phyloP scores from a whole-genome alignment of 2,113 vertebrate genomes.

The Nothobranchius furzeri region DNA sequence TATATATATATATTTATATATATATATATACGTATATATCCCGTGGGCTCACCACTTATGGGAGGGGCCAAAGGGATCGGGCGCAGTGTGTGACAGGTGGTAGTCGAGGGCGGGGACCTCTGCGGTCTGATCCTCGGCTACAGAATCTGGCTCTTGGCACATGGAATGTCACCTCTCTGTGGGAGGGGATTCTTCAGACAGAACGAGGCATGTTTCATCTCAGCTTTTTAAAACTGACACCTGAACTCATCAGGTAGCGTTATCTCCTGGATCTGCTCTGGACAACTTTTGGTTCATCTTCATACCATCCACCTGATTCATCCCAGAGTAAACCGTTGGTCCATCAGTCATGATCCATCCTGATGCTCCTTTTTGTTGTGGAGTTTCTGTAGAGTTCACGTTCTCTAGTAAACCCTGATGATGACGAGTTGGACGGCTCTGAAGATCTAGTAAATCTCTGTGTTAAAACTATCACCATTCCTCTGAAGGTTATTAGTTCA shows the following conservation, averaged over 20 bases:
- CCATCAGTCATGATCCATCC: neutral
- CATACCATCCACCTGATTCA: neutral
- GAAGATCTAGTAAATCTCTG: slow-evolving; percentile 20
- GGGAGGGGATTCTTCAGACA: slow-evolving; percentile 37
- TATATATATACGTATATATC: no score
- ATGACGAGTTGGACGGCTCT: slow-evolving; percentile 16
- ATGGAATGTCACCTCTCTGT: neutral
- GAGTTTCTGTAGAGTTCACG: slow-evolving; percentile 2
- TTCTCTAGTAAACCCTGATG: slow-evolving; percentile 32
- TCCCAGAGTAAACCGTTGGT: no score
- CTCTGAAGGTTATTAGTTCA: slow-evolving; percentile 34
- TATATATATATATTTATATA: no score
- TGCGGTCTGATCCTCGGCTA: no score
- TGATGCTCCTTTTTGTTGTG: slow-evolving; percentile 6
- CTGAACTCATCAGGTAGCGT: slow-evolving; percentile 27
- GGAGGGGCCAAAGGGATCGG: no score
- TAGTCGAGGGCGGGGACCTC: no score
- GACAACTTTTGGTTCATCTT: neutral
- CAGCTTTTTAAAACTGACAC: slow-evolving; percentile 24
- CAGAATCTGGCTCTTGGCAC: no score
- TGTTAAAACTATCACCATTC: slow-evolving; percentile 9
- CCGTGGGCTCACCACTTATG: no score
- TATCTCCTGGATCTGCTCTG: neutral
- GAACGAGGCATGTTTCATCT: slow-evolving; percentile 29
- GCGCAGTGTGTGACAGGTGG: no score